Evolutionary conservation across 2,113 vertebrate species (phyloP).

Genomic region (Leucosticte australis): DNA sequence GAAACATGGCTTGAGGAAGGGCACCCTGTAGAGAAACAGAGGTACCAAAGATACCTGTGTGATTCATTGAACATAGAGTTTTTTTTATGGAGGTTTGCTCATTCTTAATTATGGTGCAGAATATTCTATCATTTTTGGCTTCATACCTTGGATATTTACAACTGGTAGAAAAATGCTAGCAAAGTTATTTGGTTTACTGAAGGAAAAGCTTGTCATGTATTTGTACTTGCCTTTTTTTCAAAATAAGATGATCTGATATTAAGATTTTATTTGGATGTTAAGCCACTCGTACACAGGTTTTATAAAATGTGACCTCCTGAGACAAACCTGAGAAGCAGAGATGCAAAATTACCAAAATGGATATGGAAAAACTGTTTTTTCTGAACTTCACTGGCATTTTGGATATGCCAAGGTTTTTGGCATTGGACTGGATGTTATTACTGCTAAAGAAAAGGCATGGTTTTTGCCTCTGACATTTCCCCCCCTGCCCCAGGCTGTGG

Average conservation of each 20-base stretch:
- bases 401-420: neutral
- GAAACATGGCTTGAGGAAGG: neutral
- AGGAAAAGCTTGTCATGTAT: neutral
- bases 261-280: neutral
- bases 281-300: neutral
- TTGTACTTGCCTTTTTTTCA: neutral
- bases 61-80: neutral
- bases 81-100: neutral
- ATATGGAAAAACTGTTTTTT: neutral
- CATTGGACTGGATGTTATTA: neutral
- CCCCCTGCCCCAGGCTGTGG: accelerated
- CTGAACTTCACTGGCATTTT: neutral
- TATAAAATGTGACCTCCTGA: neutral
- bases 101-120: neutral
- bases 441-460: neutral
- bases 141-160: neutral
- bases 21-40: neutral
- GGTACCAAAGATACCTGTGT: neutral
- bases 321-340: neutral
- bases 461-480: neutral
- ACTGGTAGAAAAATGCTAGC: neutral
- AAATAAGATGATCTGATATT: neutral
- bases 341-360: neutral
- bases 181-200: neutral
- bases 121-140: neutral